Conservation (phyloP, 1,140 invertebrate species). For the Halotydeus destructor region DNA sequence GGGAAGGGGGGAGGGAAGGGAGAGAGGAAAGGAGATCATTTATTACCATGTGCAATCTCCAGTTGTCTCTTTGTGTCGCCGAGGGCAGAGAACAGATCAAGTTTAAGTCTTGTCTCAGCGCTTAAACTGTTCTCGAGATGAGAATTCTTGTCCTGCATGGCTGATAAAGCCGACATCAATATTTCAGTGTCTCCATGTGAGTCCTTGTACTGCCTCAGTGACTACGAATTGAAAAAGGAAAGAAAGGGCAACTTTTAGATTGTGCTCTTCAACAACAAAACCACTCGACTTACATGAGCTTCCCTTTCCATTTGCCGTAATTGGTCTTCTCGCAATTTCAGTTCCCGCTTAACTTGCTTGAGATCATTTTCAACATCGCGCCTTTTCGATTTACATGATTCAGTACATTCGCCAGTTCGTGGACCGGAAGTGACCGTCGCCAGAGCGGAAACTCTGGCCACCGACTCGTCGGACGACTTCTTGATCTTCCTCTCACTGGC, state of each 20-base stretch:
- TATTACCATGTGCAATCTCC: constrained; percentile 71
- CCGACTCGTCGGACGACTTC: constrained; percentile 40
- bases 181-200: constrained; percentile 52
- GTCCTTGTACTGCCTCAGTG: constrained; percentile 39
- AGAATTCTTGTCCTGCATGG: constrained; percentile 63
- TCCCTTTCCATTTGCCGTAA: constrained; percentile 28
- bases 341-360: constrained; percentile 44
- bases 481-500: constrained; percentile 46
- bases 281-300: not conserved
- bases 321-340: constrained; percentile 52
- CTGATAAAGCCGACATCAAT: constrained; percentile 50
- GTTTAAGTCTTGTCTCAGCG: constrained; percentile 82
- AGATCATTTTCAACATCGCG: constrained; percentile 55
- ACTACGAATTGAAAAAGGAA: constrained; percentile 21
- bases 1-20: not conserved
- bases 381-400: constrained; percentile 45
- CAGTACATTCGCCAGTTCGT: constrained; percentile 42
- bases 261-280: not conserved
- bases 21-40: not conserved
- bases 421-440: constrained; percentile 17
- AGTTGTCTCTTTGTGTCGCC: constrained; percentile 81
- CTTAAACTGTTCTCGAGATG: constrained; percentile 77
- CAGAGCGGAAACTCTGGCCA: constrained; percentile 28
- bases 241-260: constrained; percentile 6
- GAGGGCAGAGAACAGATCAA: constrained; percentile 84